Conservation (phyloP, 2,113 vertebrate species). For the Turnix velox region DNA sequence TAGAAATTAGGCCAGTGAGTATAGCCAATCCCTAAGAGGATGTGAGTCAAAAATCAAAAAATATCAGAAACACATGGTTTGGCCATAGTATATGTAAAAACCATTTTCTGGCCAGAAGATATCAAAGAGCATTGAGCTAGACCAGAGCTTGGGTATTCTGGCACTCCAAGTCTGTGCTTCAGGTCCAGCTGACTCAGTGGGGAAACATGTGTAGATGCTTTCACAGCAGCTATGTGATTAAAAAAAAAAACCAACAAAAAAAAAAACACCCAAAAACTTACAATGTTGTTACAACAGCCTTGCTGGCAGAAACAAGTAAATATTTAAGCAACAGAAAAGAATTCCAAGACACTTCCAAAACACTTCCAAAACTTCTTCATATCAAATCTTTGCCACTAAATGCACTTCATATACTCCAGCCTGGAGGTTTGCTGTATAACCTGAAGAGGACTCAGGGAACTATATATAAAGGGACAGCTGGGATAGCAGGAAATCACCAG, state of each 20-base stretch:
- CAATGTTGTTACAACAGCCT: neutral
- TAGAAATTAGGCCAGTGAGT: neutral
- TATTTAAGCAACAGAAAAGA: neutral
- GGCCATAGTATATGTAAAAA: neutral
- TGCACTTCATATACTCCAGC: neutral
- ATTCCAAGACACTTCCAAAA: neutral
- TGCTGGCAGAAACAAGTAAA: neutral
- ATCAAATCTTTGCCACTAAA: neutral
- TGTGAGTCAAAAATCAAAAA: too few species aligned
- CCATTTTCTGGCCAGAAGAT: slow-evolving; percentile 15
- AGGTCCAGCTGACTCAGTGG: slow-evolving; percentile 10
- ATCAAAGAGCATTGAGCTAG: slow-evolving; percentile 11
- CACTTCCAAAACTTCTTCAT: neutral
- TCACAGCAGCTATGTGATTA: slow-evolving; percentile 14
- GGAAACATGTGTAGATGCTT: slow-evolving; percentile 16
- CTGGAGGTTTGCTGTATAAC: neutral
- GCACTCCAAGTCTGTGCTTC: neutral
- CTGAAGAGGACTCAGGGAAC: neutral
- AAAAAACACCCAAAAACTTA: too few species aligned
- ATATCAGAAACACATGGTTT: slow-evolving; percentile 30
- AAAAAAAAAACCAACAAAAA: too few species aligned
- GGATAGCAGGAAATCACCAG: neutral
- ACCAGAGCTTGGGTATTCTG: slow-evolving; percentile 9
- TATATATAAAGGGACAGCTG: neutral
- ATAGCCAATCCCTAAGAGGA: slow-evolving; percentile 1